phyloP scores from a whole-genome alignment of 1,140 invertebrate genomes.

The Eueides isabella region DNA sequence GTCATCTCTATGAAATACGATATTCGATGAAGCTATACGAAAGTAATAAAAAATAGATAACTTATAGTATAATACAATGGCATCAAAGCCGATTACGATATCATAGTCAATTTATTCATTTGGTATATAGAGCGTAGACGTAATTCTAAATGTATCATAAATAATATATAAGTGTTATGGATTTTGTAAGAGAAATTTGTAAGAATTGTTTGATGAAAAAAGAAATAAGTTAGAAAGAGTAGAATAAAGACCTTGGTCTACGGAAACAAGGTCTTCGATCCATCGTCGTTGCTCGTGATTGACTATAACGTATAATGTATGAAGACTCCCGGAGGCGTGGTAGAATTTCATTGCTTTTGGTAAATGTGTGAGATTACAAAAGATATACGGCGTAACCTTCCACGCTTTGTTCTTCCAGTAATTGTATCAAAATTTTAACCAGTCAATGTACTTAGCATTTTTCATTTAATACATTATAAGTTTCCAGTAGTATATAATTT shows the following conservation, averaged over 20 bases:
- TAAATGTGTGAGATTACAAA: neutral
- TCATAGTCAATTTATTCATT: neutral
- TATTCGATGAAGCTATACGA: too few relatives aligned
- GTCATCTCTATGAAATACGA: too few relatives aligned
- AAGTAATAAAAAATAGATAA: too few relatives aligned
- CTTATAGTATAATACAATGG: neutral
- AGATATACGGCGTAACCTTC: neutral
- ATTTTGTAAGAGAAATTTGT: neutral
- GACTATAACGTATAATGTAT: neutral
- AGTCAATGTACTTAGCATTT: too few relatives aligned
- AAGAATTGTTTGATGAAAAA: neutral
- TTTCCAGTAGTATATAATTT: too few relatives aligned
- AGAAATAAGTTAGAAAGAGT: too few relatives aligned
- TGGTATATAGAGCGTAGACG: neutral
- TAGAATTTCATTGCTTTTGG: neutral
- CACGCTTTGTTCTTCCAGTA: neutral
- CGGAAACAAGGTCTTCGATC: neutral
- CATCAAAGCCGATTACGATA: constrained; percentile 7
- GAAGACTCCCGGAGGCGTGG: neutral
- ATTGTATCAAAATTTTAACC: too few relatives aligned
- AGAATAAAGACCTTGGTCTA: too few relatives aligned
- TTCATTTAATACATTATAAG: too few relatives aligned
- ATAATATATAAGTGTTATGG: neutral
- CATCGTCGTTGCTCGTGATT: neutral
- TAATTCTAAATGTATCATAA: neutral